Conservation (phyloP, 1,140 invertebrate genomes). For the Hyles euphorbiae region DNA sequence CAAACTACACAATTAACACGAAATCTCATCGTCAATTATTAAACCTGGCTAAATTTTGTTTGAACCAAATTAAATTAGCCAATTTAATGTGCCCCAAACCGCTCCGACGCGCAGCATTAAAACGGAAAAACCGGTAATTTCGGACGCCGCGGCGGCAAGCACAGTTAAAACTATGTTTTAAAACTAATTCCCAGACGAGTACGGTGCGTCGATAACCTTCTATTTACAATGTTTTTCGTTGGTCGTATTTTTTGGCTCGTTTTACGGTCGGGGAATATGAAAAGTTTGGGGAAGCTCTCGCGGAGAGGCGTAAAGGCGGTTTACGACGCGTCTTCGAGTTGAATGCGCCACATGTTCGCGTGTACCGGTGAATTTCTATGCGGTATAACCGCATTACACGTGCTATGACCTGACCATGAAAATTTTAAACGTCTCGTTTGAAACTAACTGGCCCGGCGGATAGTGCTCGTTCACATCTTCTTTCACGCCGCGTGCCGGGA, state of each 20-base stretch:
- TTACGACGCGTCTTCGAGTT: constrained; percentile 72
- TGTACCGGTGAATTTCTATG: constrained; percentile 57
- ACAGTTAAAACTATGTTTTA: constrained; percentile 67
- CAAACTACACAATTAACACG: background rate
- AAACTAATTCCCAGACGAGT: constrained; percentile 61
- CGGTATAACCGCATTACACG: constrained; percentile 62
- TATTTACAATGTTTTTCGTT: constrained; percentile 73
- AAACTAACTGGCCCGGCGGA: constrained; percentile 43
- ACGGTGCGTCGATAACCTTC: constrained; percentile 58
- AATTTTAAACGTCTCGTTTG: constrained; percentile 65
- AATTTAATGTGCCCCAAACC: constrained; percentile 28
- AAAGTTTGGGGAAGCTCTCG: constrained; percentile 72
- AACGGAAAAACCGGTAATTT: constrained; percentile 53
- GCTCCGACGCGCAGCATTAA: constrained; percentile 21
- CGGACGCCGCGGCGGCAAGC: constrained; percentile 49
- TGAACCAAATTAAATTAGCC: constrained; percentile 33
- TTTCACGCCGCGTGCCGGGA: constrained; percentile 17
- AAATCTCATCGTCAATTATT: constrained; percentile 17
- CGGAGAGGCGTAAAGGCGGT: constrained; percentile 68
- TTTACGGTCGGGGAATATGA: constrained; percentile 72
- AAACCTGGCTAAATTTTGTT: constrained; percentile 28
- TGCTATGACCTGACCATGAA: constrained; percentile 70
- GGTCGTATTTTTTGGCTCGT: constrained; percentile 72
- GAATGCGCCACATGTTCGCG: constrained; percentile 66
- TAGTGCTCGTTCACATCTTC: background rate